Conservation (phyloP, 2,113 vertebrate genomes). For the Ranitomeya imitator region DNA sequence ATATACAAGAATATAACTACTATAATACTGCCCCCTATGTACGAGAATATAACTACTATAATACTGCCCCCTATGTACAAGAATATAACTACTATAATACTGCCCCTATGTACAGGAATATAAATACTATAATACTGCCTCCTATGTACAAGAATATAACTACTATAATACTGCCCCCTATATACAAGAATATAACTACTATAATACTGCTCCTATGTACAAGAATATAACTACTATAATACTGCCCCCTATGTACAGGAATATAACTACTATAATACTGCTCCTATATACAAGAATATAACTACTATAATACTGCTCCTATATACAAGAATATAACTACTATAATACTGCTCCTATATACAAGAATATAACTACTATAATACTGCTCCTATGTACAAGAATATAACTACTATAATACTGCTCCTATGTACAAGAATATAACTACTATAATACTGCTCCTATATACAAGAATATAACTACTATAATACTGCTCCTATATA, state of each 20-base stretch:
- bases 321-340: not conserved
- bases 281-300: not conserved
- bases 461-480: constrained; percentile 4
- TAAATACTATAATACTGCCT: not conserved
- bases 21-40: not conserved
- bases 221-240: not conserved
- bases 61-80: not conserved
- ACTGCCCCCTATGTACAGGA: not conserved
- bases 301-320: not conserved
- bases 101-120: not conserved
- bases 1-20: constrained; percentile 6
- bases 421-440: not conserved
- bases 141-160: not conserved
- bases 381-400: not conserved
- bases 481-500: not conserved
- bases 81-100: not conserved
- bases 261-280: not conserved
- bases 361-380: constrained; percentile 5
- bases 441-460: not conserved
- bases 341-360: not conserved
- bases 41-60: not conserved
- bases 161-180: not conserved
- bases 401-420: constrained; percentile 5
- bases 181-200: not conserved
- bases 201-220: not conserved